These are phyloP conservation scores for Meloidogyne chitwoodi DNA, from an alignment of 1,140 invertebrate genomes.

Conservation along the genomic window DNA sequence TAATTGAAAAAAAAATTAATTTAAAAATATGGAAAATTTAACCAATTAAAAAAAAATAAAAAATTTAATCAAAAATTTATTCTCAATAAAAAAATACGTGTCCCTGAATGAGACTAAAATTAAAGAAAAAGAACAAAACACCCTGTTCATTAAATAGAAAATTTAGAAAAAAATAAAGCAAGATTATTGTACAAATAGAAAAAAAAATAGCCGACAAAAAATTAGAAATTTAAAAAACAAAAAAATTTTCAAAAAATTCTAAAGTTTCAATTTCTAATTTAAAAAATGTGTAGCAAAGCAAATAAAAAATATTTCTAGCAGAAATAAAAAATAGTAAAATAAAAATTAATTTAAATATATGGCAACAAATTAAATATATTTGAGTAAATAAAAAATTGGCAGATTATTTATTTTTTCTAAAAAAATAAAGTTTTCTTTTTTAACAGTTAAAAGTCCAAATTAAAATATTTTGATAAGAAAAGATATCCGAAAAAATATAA, in stretches of 20 bases:
- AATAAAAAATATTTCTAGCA: conserved; percentile 5
- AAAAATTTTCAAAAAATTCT: no score
- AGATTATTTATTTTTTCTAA: not conserved
- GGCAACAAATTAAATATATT: not conserved
- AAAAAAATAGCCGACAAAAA: no score
- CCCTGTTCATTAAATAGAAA: no score
- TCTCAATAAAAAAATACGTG: not conserved
- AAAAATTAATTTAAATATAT: not conserved
- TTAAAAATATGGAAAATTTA: not conserved
- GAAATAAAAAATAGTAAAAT: not conserved
- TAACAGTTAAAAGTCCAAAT: no score
- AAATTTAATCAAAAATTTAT: not conserved
- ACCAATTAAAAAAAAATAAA: not conserved
- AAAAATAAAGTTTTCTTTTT: not conserved
- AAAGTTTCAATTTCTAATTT: no score
- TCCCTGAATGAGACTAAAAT: not conserved
- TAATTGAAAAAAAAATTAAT: not conserved
- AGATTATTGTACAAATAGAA: no score
- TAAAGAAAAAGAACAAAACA: not conserved
- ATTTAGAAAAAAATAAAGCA: not conserved
- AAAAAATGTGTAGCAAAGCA: not conserved
- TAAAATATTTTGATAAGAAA: no score
- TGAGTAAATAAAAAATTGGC: not conserved
- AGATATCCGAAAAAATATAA: no score
- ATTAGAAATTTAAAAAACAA: no score